phyloP scores from a whole-genome alignment of 2,888 invertebrate species.

The Adineta ricciae region DNA sequence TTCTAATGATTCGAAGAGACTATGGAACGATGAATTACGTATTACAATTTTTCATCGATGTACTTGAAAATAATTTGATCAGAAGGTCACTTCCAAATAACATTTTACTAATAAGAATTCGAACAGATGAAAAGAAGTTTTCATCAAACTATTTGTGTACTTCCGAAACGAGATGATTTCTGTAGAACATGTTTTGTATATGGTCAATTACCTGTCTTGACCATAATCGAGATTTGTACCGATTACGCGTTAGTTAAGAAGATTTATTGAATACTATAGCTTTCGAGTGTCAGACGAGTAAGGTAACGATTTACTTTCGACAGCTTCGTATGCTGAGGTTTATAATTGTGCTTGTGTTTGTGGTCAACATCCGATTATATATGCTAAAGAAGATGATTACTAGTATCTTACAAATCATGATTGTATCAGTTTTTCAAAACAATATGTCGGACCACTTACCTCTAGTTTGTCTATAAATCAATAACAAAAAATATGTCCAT shows the following conservation, averaged over 20 bases:
- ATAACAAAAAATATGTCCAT: too few species aligned
- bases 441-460: too few species aligned
- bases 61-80: too few species aligned
- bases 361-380: neutral
- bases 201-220: conserved; percentile 68
- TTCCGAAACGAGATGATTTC: conserved; percentile 73
- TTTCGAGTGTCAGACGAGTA: conserved; percentile 62
- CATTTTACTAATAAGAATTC: too few species aligned
- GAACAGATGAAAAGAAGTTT: too few species aligned
- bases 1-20: too few species aligned
- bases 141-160: conserved; percentile 47
- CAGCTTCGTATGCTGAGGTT: neutral
- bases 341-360: conserved; percentile 37
- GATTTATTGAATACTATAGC: conserved; percentile 69
- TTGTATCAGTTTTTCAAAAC: too few species aligned
- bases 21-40: too few species aligned
- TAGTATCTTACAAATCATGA: too few species aligned
- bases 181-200: conserved; percentile 69
- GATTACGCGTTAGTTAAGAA: conserved; percentile 67
- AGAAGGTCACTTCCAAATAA: too few species aligned
- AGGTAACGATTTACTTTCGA: conserved; percentile 58
- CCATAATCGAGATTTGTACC: conserved; percentile 50
- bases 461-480: too few species aligned
- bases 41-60: too few species aligned
- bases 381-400: neutral